A percentile compares a stretch with the other conserved stretches of the same genome.
Evolutionary conservation across 2,113 vertebrate genomes (phyloP).

Genomic region (Pao palembangensis): DNA sequence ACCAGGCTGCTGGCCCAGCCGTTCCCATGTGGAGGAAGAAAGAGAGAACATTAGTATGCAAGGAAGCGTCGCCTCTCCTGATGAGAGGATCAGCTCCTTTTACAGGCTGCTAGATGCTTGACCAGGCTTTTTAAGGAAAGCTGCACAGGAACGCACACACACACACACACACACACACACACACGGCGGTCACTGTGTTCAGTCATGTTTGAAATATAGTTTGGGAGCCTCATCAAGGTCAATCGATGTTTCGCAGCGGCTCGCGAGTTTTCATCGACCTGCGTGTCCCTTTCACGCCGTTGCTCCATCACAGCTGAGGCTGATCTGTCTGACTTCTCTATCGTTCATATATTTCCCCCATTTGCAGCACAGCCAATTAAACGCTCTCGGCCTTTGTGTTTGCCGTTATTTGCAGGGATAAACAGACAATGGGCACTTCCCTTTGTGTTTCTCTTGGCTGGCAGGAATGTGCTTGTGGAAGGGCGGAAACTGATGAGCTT

Average conservation of each 20-base stretch:
- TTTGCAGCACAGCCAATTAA: constrained; percentile 45
- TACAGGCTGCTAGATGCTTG: constrained; percentile 52
- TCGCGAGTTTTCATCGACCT: constrained; percentile 9
- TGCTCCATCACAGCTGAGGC: not conserved
- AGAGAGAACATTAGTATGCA: constrained; percentile 67
- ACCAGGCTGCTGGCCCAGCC: constrained; percentile 46
- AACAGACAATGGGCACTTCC: constrained; percentile 73
- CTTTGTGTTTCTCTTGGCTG: constrained; percentile 60
- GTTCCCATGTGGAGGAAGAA: constrained; percentile 28
- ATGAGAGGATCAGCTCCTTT: constrained; percentile 62
- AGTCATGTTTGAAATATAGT: constrained; percentile 43
- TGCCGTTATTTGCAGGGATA: constrained; percentile 58
- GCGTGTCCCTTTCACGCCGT: constrained; percentile 7
- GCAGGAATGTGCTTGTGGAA: constrained; percentile 59
- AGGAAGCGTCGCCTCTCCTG: constrained; percentile 60
- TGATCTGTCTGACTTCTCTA: constrained; percentile 18
- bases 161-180: not conserved
- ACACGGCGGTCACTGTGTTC: constrained; percentile 22
- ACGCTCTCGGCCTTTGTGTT: constrained; percentile 61
- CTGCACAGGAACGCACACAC: constrained; percentile 4
- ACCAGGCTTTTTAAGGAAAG: constrained; percentile 61
- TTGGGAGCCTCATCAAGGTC: constrained; percentile 37
- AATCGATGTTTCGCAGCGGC: constrained; percentile 23
- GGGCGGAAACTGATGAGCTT: constrained; percentile 41
- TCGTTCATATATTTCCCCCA: constrained; percentile 21